phyloP scores from a whole-genome alignment of 2,113 vertebrate genomes.

The Solenodon paradoxus region DNA sequence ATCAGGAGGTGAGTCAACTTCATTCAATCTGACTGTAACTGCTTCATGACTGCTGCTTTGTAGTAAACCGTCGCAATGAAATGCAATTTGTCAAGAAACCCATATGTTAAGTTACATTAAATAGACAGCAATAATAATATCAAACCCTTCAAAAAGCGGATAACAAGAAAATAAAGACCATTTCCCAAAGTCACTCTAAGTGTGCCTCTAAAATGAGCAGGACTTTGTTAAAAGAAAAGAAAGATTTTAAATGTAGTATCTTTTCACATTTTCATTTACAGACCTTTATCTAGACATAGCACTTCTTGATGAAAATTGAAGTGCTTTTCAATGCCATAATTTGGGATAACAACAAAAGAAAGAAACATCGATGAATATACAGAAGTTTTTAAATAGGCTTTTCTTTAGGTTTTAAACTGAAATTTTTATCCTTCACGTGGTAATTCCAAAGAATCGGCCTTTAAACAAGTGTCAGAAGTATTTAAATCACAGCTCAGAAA shows the following conservation, averaged over 20 bases:
- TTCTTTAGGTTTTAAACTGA: slow-evolving; percentile 46
- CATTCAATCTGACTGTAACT: neutral
- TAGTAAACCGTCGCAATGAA: neutral
- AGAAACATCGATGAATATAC: neutral
- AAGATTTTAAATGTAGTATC: neutral
- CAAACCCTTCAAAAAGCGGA: neutral
- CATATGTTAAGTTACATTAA: slow-evolving; percentile 37
- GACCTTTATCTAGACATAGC: slow-evolving; percentile 47
- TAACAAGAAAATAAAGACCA: neutral
- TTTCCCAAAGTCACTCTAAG: neutral
- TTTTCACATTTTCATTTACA: slow-evolving; percentile 40
- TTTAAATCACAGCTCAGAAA: slow-evolving; percentile 51
- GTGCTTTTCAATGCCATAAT: slow-evolving; percentile 34
- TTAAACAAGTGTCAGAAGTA: slow-evolving; percentile 41
- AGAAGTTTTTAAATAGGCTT: slow-evolving; percentile 4
- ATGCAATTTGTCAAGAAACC: slow-evolving; percentile 5
- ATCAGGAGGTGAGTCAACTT: neutral
- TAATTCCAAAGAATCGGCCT: slow-evolving; percentile 57
- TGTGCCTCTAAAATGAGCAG: neutral
- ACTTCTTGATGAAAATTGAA: slow-evolving; percentile 51
- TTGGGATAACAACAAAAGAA: slow-evolving; percentile 22
- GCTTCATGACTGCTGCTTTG: neutral
- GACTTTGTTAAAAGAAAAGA: neutral
- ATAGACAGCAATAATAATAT: slow-evolving; percentile 11
- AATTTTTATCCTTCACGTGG: slow-evolving; percentile 35